A percentile compares a stretch with the other conserved stretches of the same genome.
phyloP scores from a whole-genome alignment of 1,140 invertebrate species.

The Nephila pilipes region DNA sequence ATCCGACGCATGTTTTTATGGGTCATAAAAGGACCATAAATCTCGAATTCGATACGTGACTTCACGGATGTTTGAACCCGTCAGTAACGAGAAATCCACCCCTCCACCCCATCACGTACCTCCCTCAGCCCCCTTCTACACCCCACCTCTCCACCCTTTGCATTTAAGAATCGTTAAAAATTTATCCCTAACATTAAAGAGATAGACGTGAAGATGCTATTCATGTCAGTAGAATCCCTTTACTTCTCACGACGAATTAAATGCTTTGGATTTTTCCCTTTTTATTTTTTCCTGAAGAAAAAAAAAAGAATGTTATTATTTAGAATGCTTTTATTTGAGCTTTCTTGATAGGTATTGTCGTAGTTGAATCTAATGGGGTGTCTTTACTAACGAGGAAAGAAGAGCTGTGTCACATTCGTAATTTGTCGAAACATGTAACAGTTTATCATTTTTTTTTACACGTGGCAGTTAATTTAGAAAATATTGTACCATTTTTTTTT shows the following conservation, averaged over 20 bases:
- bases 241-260: background rate
- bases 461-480: too few relatives aligned
- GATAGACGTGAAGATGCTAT: constrained; percentile 38
- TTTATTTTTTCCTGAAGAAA: background rate
- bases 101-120: background rate
- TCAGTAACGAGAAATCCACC: constrained; percentile 38
- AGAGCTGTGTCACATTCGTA: too few relatives aligned
- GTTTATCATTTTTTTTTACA: too few relatives aligned
- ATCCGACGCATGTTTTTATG: constrained; percentile 28
- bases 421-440: too few relatives aligned
- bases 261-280: background rate
- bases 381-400: too few relatives aligned
- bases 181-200: constrained; percentile 26
- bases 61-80: constrained; percentile 53
- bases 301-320: background rate
- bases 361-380: background rate
- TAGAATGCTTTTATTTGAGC: background rate
- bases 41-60: constrained; percentile 55
- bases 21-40: constrained; percentile 51
- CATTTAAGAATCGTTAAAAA: constrained; percentile 52
- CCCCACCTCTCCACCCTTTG: background rate
- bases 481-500: too few relatives aligned
- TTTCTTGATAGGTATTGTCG: background rate
- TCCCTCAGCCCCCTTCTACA: background rate
- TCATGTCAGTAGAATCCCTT: background rate